These are phyloP conservation scores for Rhadina sibilatrix DNA, from an alignment of 2,113 vertebrate species.

Conservation along the genomic window DNA sequence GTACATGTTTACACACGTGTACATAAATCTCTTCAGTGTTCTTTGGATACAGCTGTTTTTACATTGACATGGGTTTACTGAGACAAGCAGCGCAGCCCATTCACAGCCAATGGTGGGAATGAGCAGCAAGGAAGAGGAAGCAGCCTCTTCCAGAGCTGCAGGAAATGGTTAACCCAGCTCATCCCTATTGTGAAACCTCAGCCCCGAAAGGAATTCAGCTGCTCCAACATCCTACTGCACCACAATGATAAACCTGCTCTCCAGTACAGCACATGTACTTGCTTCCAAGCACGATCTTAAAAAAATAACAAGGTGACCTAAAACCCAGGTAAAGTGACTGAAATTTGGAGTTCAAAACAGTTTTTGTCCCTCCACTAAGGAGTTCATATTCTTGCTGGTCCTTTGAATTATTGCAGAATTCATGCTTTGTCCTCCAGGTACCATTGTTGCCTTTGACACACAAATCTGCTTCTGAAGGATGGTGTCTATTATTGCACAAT, in stretches of 20 bases:
- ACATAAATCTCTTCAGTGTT: too few species aligned
- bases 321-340: neutral
- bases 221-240: neutral
- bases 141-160: neutral
- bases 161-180: conserved; percentile 46
- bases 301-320: neutral
- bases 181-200: conserved; percentile 28
- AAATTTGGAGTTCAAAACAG: neutral
- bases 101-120: neutral
- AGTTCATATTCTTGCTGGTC: neutral
- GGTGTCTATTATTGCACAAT: neutral
- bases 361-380: neutral
- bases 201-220: neutral
- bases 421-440: neutral
- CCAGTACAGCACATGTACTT: accelerated
- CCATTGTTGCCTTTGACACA: neutral
- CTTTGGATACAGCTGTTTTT: neutral
- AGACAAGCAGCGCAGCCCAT: neutral
- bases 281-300: neutral
- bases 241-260: neutral
- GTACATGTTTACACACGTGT: accelerated
- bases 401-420: neutral
- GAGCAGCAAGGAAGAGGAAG: conserved; percentile 36
- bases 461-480: neutral
- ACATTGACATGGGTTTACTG: neutral